Percentiles rank a stretch among this genome's conserved stretches.
Conservation (phyloP, 2,888 invertebrate species). For the Rhingia rostrata region DNA sequence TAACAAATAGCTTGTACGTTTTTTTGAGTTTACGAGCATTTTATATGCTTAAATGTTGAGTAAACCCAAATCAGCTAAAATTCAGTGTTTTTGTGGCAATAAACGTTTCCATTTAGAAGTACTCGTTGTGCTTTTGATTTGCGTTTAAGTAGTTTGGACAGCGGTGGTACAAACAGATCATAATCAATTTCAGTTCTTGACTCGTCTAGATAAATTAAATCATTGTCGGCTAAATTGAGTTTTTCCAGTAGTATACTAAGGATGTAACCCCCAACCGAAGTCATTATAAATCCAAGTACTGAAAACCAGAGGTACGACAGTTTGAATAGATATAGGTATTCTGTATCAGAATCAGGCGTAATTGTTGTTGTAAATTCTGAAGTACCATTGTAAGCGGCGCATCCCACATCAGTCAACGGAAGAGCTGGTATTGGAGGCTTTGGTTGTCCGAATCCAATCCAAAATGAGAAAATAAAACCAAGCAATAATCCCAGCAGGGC, state of each 20-base stretch:
- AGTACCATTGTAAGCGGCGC: constrained; percentile 78
- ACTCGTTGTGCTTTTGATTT: constrained; percentile 56
- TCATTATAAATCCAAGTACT: constrained; percentile 84
- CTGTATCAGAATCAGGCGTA: constrained; percentile 40
- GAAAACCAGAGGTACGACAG: constrained; percentile 90
- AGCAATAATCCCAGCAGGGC: constrained; percentile 86
- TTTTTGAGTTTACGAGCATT: too few species aligned
- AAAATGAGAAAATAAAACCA: constrained; percentile 88
- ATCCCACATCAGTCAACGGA: constrained; percentile 85
- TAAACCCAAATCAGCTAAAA: constrained; percentile 11
- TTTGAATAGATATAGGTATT: constrained; percentile 85
- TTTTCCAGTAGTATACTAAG: constrained; percentile 83
- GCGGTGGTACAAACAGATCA: constrained; percentile 85
- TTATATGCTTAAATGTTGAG: too few species aligned
- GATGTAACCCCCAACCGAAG: constrained; percentile 84
- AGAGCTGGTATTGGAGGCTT: constrained; percentile 85
- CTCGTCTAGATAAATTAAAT: constrained; percentile 78
- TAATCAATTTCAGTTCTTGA: constrained; percentile 83
- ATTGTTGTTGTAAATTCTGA: constrained; percentile 11
- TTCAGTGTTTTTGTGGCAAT: constrained; percentile 50
- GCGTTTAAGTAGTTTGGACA: constrained; percentile 83
- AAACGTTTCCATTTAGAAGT: constrained; percentile 26
- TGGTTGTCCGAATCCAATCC: constrained; percentile 93
- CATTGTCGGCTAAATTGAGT: constrained; percentile 80
- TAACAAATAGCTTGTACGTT: too few species aligned